A percentile compares a stretch with the other conserved stretches of the same genome.
These are phyloP conservation scores for Sebastes goodei DNA, from an alignment of 2,797 vertebrate genomes.

Conservation along the genomic window DNA sequence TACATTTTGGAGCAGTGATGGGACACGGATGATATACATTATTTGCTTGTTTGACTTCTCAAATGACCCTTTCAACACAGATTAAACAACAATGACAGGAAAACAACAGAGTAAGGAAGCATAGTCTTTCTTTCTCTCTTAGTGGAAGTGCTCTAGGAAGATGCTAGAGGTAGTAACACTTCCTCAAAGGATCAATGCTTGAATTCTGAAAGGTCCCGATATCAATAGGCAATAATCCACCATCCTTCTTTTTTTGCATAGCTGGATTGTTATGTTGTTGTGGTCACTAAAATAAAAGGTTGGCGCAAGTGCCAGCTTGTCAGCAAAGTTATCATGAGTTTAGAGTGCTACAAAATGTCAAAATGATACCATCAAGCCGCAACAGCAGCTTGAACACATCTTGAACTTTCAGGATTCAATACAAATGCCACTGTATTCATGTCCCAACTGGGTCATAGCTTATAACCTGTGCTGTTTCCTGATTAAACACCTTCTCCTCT, in stretches of 20 bases:
- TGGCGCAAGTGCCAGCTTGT: not conserved
- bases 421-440: not conserved
- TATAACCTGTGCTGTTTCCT: not conserved
- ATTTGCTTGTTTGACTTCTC: not conserved
- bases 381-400: not conserved
- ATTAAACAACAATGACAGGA: conserved; percentile 18
- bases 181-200: not conserved
- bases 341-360: conserved; percentile 26
- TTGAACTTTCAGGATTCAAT: conserved; percentile 22
- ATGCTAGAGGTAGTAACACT: conserved; percentile 28
- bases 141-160: conserved; percentile 20
- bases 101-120: conserved; percentile 5
- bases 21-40: not conserved
- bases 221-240: not conserved
- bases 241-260: conserved; percentile 34
- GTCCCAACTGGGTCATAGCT: not conserved
- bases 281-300: not conserved
- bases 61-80: conserved; percentile 12
- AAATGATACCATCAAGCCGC: not conserved
- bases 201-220: conserved; percentile 45
- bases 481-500: not conserved
- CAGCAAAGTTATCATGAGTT: not conserved
- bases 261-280: not conserved
- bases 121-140: conserved; percentile 5
- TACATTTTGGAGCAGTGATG: not conserved